Evolutionary conservation across 2,113 vertebrate genomes (phyloP), one percentile per base, ranked within the genome.

Genomic region (Pachycephala philippinensis): DNA sequence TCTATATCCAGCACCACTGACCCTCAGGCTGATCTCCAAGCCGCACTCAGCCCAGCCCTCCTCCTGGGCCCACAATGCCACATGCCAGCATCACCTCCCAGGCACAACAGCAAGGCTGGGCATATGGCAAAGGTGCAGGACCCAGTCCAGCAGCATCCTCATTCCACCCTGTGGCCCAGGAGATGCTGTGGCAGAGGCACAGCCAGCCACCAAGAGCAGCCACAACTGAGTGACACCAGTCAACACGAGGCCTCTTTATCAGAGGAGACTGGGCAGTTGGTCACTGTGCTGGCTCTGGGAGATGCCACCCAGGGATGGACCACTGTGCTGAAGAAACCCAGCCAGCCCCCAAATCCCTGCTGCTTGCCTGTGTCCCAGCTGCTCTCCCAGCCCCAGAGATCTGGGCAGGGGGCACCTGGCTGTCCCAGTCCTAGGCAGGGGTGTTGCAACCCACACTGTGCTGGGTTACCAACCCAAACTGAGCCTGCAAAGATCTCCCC

Each of bases 1-100:
- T 35, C 50, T 65, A 42, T 83, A 94, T 88, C 72, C 86, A 77
- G 78, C 42, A 44, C 59, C 64, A 85, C 64, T 86, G 87, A 69
- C 64, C 64, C 86, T 78, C 30, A 33, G 69, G 64, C 69, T 68
- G 39, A 57, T 89, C 65, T 71, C 54, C 84, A 61, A 68, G 78
- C 18, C 1, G 7, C 78, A 63, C 47, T 86, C 75, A 94, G 96
- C 92, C 96, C 89, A 94, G 91, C 80, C 66, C 95, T 94, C 54
- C 60, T 91, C 84, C 95, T 94, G 3, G 20, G 61, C 83, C 81
- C 54, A 42, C 50, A 80, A 26, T 63, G 63, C 49, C 49, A 68
- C 4, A 37, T 12, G 50, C 89, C 91, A 80, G 54, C 23, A 10
- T 59, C 86, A 45, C 30, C 59, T 85, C 60, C 91, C 49, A 90